Conservation (phyloP, 2,888 invertebrate genomes). For the Linnaemya tessellans region DNA sequence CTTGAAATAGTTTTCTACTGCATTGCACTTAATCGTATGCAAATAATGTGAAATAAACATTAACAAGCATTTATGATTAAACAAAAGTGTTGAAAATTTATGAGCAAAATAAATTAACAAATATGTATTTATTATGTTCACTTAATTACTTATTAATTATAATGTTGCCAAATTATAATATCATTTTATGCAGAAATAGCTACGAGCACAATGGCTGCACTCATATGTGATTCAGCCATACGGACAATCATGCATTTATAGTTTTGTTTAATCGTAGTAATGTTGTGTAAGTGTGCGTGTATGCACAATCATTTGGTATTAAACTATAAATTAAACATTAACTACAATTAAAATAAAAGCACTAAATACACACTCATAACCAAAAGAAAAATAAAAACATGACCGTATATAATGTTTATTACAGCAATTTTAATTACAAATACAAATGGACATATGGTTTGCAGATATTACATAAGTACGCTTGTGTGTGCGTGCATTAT, state of each 20-base stretch:
- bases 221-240: background rate
- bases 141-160: slow-evolving; percentile 63
- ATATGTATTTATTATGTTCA: slow-evolving; percentile 20
- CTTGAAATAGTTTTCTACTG: background rate
- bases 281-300: background rate
- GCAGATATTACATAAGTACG: background rate
- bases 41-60: background rate
- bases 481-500: slow-evolving; percentile 8
- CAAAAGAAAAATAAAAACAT: slow-evolving; percentile 25
- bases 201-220: background rate
- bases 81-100: slow-evolving; percentile 33
- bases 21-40: background rate
- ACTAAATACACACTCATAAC: background rate
- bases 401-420: slow-evolving; percentile 22
- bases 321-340: slow-evolving; percentile 69
- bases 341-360: slow-evolving; percentile 66
- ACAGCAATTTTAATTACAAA: slow-evolving; percentile 13
- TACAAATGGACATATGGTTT: background rate
- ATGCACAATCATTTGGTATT: slow-evolving; percentile 53
- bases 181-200: slow-evolving; percentile 21
- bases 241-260: background rate
- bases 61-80: background rate
- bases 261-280: background rate
- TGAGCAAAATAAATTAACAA: slow-evolving; percentile 12
- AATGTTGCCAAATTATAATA: slow-evolving; percentile 55